These are phyloP conservation scores for Ifrita kowaldi DNA, from an alignment of 2,113 vertebrate species.

Conservation along the genomic window DNA sequence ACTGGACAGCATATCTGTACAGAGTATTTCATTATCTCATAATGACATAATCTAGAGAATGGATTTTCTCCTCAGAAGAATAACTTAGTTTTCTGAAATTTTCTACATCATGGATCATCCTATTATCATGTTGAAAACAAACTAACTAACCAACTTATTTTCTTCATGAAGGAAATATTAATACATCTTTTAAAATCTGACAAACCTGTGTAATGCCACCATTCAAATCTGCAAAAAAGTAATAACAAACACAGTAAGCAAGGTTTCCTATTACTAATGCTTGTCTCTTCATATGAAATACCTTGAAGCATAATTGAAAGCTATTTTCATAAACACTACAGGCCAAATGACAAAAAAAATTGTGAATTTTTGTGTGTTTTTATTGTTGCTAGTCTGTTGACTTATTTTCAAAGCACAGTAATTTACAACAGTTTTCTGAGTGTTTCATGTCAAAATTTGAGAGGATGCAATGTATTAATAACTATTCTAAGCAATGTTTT, in stretches of 20 bases:
- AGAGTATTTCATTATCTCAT: background rate
- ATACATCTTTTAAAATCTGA: background rate
- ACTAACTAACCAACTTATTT: background rate
- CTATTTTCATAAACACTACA: background rate
- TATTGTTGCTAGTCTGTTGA: background rate
- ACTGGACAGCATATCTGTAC: background rate
- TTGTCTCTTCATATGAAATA: background rate
- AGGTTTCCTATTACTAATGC: background rate
- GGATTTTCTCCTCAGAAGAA: background rate
- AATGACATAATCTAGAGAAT: background rate
- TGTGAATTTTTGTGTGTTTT: background rate
- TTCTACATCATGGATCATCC: background rate
- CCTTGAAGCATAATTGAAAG: background rate
- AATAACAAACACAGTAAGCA: background rate
- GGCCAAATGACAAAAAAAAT: background rate
- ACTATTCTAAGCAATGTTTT: background rate
- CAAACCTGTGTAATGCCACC: background rate
- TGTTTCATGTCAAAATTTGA: background rate
- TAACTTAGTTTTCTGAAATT: background rate
- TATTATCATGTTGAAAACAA: background rate
- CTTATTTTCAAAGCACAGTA: background rate
- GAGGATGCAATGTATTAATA: background rate
- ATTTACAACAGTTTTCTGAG: background rate
- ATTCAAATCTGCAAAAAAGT: background rate
- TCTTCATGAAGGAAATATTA: background rate